Conservation (phyloP, 2,797 vertebrate species). For the Babyrousa celebensis region DNA sequence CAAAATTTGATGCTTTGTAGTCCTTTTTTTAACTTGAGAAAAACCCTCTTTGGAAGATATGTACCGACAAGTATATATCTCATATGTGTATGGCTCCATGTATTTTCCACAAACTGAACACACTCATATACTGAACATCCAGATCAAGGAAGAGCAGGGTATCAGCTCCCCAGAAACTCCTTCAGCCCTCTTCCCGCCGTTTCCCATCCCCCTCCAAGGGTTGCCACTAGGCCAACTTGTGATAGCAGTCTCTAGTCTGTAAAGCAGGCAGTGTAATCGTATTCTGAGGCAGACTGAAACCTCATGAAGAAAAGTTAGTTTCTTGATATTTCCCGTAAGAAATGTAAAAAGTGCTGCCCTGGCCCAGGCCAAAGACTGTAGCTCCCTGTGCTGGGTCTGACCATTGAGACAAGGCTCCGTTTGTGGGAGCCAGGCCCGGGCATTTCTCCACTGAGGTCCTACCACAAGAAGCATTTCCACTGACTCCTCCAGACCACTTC, state of each 20-base stretch:
- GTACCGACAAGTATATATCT: neutral
- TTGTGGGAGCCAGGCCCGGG: neutral
- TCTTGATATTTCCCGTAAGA: slow-evolving; percentile 57
- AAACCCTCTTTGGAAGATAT: neutral
- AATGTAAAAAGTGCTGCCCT: slow-evolving; percentile 17
- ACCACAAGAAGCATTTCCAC: neutral
- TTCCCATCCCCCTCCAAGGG: neutral
- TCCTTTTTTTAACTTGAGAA: neutral
- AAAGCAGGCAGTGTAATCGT: neutral
- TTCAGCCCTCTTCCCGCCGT: neutral
- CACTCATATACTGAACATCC: neutral
- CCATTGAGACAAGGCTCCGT: slow-evolving; percentile 13
- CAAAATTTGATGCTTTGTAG: neutral
- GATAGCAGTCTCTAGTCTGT: slow-evolving; percentile 12
- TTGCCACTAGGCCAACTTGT: neutral
- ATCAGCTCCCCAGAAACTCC: neutral
- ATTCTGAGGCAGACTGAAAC: slow-evolving; percentile 61
- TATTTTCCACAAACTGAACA: slow-evolving; percentile 31
- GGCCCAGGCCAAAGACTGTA: slow-evolving; percentile 12
- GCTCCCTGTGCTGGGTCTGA: neutral
- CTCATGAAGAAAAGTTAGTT: neutral
- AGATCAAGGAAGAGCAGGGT: slow-evolving; percentile 9
- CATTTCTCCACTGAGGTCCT: neutral
- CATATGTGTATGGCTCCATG: neutral
- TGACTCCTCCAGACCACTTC: slow-evolving; percentile 12